phyloP scores from a whole-genome alignment of 1,140 invertebrate species.

The Danaus melanippus region DNA sequence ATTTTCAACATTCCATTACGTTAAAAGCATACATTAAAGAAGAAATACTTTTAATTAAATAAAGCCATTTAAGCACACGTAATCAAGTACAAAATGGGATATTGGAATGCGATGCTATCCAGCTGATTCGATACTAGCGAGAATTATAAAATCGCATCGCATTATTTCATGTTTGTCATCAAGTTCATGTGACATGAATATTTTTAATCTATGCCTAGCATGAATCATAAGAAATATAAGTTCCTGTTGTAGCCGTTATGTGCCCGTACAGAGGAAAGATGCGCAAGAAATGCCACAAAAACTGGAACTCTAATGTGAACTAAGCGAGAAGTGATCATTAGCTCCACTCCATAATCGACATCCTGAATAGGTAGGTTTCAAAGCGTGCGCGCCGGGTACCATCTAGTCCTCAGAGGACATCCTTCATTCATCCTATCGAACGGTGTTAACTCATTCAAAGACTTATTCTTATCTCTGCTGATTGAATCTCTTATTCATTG shows the following conservation, averaged over 20 bases:
- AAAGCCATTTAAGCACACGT: slow-evolving; percentile 19
- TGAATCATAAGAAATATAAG: slow-evolving; percentile 43
- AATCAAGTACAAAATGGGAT: slow-evolving; percentile 20
- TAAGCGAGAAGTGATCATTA: slow-evolving; percentile 63
- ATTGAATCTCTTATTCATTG: too few relatives aligned
- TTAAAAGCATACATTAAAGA: slow-evolving; percentile 1
- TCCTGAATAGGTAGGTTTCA: slow-evolving; percentile 64
- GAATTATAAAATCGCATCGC: slow-evolving; percentile 21
- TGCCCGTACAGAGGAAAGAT: slow-evolving; percentile 45
- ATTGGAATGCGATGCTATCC: slow-evolving; percentile 18
- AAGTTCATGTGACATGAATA: slow-evolving; percentile 25
- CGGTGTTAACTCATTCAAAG: slow-evolving; percentile 7
- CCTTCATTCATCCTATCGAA: slow-evolving; percentile 55
- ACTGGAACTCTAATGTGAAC: slow-evolving; percentile 48
- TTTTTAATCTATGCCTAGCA: slow-evolving; percentile 26
- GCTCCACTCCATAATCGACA: slow-evolving; percentile 62
- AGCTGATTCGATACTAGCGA: slow-evolving; percentile 16
- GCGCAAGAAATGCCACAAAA: slow-evolving; percentile 53
- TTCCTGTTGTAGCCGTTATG: slow-evolving; percentile 58
- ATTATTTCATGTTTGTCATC: slow-evolving; percentile 24
- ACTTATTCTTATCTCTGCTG: not conserved
- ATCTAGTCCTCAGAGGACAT: slow-evolving; percentile 25
- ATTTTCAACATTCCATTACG: too few relatives aligned
- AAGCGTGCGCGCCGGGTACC: slow-evolving; percentile 47
- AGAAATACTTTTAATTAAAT: slow-evolving; percentile 22